Evolutionary conservation across 2,113 vertebrate genomes (phyloP).

Genomic region (Paratilapia polleni): DNA sequence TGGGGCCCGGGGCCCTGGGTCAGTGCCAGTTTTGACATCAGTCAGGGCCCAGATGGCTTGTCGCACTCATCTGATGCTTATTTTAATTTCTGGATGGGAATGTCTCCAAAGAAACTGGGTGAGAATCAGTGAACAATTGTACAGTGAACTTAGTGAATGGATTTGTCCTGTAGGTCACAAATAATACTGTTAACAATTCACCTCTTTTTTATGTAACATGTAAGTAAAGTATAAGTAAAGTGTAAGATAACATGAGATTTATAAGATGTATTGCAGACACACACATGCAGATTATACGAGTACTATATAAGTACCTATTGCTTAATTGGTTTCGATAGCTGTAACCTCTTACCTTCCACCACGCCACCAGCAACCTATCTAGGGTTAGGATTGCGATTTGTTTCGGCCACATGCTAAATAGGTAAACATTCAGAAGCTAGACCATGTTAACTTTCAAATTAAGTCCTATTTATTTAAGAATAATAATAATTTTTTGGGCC

Average conservation of each 20-base stretch:
- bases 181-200: background rate
- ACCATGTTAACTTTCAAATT: too few relatives aligned
- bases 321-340: background rate
- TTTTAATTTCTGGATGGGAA: constrained; percentile 56
- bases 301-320: background rate
- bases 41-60: constrained; percentile 64
- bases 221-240: background rate
- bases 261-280: background rate
- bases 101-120: background rate
- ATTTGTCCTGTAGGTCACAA: background rate
- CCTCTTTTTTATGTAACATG: background rate
- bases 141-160: background rate
- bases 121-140: background rate
- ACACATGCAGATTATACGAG: background rate
- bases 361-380: too few relatives aligned
- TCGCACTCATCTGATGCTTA: constrained; percentile 27
- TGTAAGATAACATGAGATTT: background rate
- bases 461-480: too few relatives aligned
- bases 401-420: too few relatives aligned
- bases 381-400: too few relatives aligned
- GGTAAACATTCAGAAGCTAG: background rate
- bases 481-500: background rate
- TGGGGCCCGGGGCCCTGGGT: constrained; percentile 82
- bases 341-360: background rate
- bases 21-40: constrained; percentile 88